These are phyloP conservation scores for Coptotermes formosanus DNA, from an alignment of 1,140 invertebrate genomes.

Conservation along the genomic window DNA sequence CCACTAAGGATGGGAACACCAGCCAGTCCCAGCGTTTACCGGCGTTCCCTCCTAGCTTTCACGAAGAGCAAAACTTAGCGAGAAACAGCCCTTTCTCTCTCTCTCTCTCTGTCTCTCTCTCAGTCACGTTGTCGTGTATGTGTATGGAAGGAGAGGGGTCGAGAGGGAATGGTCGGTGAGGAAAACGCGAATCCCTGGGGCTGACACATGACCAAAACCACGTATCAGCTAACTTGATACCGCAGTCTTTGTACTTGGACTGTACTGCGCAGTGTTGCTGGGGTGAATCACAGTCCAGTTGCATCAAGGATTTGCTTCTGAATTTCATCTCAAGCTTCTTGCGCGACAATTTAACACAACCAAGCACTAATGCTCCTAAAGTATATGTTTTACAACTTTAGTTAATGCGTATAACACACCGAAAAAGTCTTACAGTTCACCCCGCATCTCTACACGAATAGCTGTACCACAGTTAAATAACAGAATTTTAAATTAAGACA, in stretches of 20 bases:
- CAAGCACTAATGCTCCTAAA: too few species aligned
- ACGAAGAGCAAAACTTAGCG: not conserved
- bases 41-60: not conserved
- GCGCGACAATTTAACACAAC: too few species aligned
- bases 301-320: too few species aligned
- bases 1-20: not conserved
- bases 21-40: not conserved
- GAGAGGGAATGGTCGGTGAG: not conserved
- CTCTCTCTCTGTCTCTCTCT: not conserved
- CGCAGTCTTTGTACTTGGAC: not conserved
- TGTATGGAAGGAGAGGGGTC: not conserved
- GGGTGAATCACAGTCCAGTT: too few species aligned
- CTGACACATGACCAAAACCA: constrained; percentile 9
- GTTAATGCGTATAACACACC: too few species aligned
- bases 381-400: too few species aligned
- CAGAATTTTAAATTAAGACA: too few species aligned
- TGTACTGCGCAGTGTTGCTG: too few species aligned
- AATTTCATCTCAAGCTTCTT: too few species aligned
- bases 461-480: too few species aligned
- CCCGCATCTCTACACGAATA: too few species aligned
- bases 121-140: not conserved
- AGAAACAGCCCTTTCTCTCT: not conserved
- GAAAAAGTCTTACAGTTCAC: too few species aligned
- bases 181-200: not conserved
- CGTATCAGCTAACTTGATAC: not conserved